Conservation (phyloP, 2,888 invertebrate genomes). For the Papilio gigon region DNA sequence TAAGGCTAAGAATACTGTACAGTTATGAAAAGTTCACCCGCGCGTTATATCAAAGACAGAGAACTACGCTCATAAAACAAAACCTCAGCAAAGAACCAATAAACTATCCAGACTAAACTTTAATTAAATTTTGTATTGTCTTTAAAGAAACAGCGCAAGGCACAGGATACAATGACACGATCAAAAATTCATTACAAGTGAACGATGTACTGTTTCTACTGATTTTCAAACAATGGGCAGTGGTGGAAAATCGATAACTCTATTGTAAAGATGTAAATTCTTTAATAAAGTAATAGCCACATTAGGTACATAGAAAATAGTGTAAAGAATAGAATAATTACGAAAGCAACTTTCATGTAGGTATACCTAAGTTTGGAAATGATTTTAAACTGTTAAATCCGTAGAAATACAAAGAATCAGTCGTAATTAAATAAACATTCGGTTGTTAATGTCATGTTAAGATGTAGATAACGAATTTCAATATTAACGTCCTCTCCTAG, state of each 20-base stretch:
- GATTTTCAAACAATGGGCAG: too few species aligned
- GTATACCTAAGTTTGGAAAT: too few species aligned
- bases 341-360: too few species aligned
- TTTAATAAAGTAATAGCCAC: not conserved
- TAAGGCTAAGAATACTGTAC: constrained; percentile 37
- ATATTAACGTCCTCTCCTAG: not conserved
- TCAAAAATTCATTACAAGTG: constrained; percentile 11
- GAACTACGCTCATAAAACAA: constrained; percentile 59
- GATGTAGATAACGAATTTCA: too few species aligned
- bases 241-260: too few species aligned
- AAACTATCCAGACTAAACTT: constrained; percentile 74
- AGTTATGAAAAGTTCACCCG: constrained; percentile 46
- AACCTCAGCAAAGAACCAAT: constrained; percentile 67
- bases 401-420: too few species aligned
- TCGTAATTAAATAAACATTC: too few species aligned
- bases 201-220: too few species aligned
- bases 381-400: too few species aligned
- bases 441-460: too few species aligned
- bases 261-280: too few species aligned
- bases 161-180: constrained; percentile 38
- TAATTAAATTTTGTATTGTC: constrained; percentile 80
- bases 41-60: constrained; percentile 50
- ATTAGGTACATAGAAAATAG: not conserved
- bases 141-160: constrained; percentile 57
- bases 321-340: too few species aligned